Conservation (phyloP, 2,888 invertebrate species). For the Cheilosia pagana region DNA sequence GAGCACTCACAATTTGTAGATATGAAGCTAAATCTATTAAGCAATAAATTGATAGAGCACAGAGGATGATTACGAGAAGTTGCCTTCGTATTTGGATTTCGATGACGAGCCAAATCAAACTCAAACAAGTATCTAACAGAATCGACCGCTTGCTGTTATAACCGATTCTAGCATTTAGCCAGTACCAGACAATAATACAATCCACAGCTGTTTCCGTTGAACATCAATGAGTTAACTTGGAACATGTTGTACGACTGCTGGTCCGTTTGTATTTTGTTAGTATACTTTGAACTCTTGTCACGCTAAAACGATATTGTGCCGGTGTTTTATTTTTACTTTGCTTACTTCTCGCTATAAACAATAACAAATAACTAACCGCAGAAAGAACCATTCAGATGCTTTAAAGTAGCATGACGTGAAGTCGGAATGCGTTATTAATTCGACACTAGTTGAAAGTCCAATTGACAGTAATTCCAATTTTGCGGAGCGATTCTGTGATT, state of each 20-base stretch:
- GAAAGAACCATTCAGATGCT: no score
- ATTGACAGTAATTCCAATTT: not conserved
- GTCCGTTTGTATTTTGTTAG: not conserved
- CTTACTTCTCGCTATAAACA: not conserved
- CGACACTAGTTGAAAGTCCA: not conserved
- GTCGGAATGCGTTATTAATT: not conserved
- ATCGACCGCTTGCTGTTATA: no score
- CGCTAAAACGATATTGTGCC: not conserved
- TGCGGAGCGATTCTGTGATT: not conserved
- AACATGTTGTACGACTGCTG: not conserved
- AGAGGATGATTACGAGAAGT: no score
- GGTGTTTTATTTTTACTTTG: not conserved
- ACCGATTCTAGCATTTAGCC: no score
- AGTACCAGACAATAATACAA: no score
- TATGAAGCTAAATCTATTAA: no score
- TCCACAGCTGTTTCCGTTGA: not conserved
- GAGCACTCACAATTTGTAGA: no score
- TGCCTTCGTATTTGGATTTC: no score
- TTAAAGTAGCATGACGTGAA: no score
- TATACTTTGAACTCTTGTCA: slow-evolving; percentile 16
- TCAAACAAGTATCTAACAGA: no score
- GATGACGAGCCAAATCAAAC: no score
- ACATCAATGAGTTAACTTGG: not conserved
- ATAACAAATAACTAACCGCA: not conserved
- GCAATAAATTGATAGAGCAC: no score